Evolutionary conservation across 1,140 invertebrate species (phyloP).

Genomic region (Caenorhabditis tropicalis): DNA sequence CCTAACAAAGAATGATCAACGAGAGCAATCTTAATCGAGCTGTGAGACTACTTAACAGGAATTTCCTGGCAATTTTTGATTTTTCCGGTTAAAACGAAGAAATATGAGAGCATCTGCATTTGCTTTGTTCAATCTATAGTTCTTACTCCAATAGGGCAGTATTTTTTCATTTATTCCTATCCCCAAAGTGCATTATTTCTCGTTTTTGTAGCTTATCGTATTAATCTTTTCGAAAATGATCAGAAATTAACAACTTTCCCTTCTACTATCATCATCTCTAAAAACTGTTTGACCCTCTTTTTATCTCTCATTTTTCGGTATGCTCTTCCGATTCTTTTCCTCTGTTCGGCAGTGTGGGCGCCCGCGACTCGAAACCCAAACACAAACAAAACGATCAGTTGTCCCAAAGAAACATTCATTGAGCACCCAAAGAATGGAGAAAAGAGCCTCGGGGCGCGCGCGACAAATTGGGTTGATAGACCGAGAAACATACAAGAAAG

Average conservation of each 20-base stretch:
- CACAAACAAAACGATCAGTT: slow-evolving; percentile 3
- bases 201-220: no score
- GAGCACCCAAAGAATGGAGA: slow-evolving; percentile 8
- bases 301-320: not conserved
- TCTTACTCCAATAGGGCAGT: no score
- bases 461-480: not conserved
- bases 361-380: not conserved
- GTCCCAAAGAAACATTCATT: slow-evolving; percentile 24
- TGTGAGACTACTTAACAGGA: no score
- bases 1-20: not conserved
- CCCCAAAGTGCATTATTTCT: no score
- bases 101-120: no score
- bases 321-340: not conserved
- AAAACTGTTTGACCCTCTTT: not conserved
- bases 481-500: not conserved
- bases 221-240: not conserved
- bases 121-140: no score
- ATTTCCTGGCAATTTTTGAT: no score
- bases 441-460: slow-evolving; percentile 4
- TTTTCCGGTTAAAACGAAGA: no score
- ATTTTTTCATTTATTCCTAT: no score
- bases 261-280: not conserved
- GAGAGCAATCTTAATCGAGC: no score
- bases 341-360: not conserved
- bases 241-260: not conserved